A percentile compares a stretch with the other conserved stretches of the same genome.
These are phyloP conservation scores for Drosophila fungiperda DNA, from an alignment of 2,888 invertebrate species.

Conservation along the genomic window DNA sequence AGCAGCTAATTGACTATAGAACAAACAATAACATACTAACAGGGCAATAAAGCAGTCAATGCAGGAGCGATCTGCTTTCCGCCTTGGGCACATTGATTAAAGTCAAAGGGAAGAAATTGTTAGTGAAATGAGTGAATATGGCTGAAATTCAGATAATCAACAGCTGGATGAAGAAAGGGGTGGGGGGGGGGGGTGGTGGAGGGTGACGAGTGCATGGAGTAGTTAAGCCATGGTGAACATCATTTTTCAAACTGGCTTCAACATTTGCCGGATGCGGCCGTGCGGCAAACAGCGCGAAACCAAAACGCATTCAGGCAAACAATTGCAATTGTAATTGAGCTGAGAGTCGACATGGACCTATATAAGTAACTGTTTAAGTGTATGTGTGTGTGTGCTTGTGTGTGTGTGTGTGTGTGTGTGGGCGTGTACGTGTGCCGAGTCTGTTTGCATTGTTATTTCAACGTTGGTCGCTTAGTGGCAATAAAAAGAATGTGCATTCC, in stretches of 20 bases:
- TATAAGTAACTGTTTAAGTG: constrained; percentile 36
- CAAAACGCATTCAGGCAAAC: constrained; percentile 81
- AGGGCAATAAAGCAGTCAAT: constrained; percentile 32
- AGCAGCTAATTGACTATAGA: constrained; percentile 9
- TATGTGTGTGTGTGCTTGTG: constrained; percentile 23
- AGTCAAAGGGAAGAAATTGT: constrained; percentile 57
- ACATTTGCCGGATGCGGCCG: constrained; percentile 58
- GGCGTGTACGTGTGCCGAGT: constrained; percentile 37
- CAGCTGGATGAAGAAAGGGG: no score
- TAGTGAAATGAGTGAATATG: constrained; percentile 51
- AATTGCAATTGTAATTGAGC: constrained; percentile 81
- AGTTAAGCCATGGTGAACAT: constrained; percentile 66
- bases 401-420: constrained; percentile 12
- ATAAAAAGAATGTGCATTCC: constrained; percentile 81
- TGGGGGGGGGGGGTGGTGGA: background rate
- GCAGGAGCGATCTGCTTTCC: constrained; percentile 24
- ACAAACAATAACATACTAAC: constrained; percentile 4
- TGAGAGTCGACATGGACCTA: constrained; percentile 66
- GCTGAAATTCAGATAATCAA: constrained; percentile 23
- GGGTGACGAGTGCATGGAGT: background rate
- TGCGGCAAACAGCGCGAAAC: constrained; percentile 63
- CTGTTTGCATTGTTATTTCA: constrained; percentile 77
- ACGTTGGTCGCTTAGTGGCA: constrained; percentile 80
- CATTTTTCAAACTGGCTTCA: constrained; percentile 70
- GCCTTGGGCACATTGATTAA: constrained; percentile 66